These are phyloP conservation scores for Drosophila mercatorum DNA, from an alignment of 2,888 invertebrate species.

Conservation along the genomic window DNA sequence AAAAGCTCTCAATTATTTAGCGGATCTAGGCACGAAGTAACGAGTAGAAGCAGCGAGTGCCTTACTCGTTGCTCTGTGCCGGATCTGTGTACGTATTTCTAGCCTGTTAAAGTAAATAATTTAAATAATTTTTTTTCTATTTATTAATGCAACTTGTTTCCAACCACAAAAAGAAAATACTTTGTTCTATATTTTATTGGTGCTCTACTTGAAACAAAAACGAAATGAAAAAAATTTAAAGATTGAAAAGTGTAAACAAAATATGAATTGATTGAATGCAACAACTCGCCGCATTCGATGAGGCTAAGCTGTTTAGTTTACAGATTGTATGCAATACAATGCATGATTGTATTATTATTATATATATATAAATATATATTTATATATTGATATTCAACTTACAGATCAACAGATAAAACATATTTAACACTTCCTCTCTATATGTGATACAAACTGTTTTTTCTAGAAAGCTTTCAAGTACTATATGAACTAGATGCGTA, in stretches of 20 bases:
- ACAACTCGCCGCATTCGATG: slow-evolving; percentile 56
- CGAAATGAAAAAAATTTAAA: not conserved
- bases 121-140: slow-evolving; percentile 34
- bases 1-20: slow-evolving; percentile 48
- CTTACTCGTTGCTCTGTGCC: slow-evolving; percentile 10
- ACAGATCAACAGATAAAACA: slow-evolving; percentile 51
- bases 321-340: slow-evolving; percentile 39
- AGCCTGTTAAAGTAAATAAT: slow-evolving; percentile 39
- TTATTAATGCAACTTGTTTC: slow-evolving; percentile 49
- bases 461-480: slow-evolving; percentile 78
- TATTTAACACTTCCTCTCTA: slow-evolving; percentile 81
- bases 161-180: slow-evolving; percentile 14
- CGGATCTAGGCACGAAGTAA: not conserved
- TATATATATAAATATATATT: slow-evolving; percentile 15
- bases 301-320: slow-evolving; percentile 56
- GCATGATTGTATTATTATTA: slow-evolving; percentile 31
- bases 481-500: slow-evolving; percentile 55
- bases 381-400: slow-evolving; percentile 12
- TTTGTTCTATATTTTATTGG: slow-evolving; percentile 64
- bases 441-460: slow-evolving; percentile 77
- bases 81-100: slow-evolving; percentile 38
- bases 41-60: slow-evolving; percentile 4
- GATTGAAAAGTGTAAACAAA: slow-evolving; percentile 32
- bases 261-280: slow-evolving; percentile 11
- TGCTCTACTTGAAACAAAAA: slow-evolving; percentile 57